These are phyloP conservation scores for Selenia dentaria DNA, from an alignment of 2,888 invertebrate species.

Conservation along the genomic window DNA sequence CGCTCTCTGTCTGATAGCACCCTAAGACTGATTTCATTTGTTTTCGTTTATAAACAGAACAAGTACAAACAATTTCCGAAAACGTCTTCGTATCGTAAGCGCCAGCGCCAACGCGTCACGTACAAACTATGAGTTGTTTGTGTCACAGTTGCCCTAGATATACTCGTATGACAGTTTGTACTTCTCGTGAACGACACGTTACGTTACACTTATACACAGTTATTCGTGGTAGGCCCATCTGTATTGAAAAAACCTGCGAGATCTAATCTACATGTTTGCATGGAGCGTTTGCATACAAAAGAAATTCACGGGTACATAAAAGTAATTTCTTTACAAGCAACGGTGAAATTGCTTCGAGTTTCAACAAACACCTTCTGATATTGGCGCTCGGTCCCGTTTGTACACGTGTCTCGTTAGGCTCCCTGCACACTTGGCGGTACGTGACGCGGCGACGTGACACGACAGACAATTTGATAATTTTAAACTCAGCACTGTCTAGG, in stretches of 20 bases:
- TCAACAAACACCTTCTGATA: slow-evolving; percentile 16
- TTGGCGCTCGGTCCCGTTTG: slow-evolving; percentile 2
- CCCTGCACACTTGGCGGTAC: slow-evolving; percentile 27
- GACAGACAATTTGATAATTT: slow-evolving; percentile 12
- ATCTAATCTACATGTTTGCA: background rate
- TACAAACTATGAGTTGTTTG: too few relatives aligned
- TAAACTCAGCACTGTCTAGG: slow-evolving; percentile 8
- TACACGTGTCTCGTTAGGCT: slow-evolving; percentile 34
- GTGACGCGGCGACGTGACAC: slow-evolving; percentile 22
- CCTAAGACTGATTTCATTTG: too few relatives aligned
- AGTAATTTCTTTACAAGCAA: background rate
- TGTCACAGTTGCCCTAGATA: too few relatives aligned
- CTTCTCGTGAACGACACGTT: too few relatives aligned
- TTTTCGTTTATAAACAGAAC: too few relatives aligned
- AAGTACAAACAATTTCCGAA: too few relatives aligned
- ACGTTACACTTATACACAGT: too few relatives aligned
- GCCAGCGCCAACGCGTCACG: too few relatives aligned
- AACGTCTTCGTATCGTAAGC: too few relatives aligned
- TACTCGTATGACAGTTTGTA: too few relatives aligned
- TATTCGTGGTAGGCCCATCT: too few relatives aligned
- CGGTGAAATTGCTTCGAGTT: slow-evolving; percentile 2
- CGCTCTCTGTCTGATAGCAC: too few relatives aligned
- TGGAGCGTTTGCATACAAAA: background rate
- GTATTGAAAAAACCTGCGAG: background rate
- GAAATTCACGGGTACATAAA: background rate